phyloP scores from a whole-genome alignment of 2,888 invertebrate species.

The Epinotia demarniana region DNA sequence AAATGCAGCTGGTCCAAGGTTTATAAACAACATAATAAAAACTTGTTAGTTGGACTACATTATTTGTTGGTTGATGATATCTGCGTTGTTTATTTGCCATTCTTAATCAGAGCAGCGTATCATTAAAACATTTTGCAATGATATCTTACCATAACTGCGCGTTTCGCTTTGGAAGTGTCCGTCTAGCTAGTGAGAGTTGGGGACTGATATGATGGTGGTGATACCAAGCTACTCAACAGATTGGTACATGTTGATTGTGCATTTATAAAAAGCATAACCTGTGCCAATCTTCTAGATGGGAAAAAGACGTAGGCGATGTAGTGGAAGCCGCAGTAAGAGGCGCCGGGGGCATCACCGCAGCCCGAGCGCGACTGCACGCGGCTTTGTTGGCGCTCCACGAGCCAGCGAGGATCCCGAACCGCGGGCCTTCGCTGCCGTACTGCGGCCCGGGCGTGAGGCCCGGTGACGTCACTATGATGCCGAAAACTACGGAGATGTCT shows the following conservation, averaged over 20 bases:
- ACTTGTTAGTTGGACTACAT: too few species aligned
- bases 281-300: conserved; percentile 62
- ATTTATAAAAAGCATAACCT: not conserved
- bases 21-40: too few species aligned
- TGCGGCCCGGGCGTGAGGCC: conserved; percentile 84
- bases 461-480: conserved; percentile 82
- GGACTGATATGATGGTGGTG: too few species aligned
- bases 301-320: conserved; percentile 83
- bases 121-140: too few species aligned
- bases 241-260: not conserved
- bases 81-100: too few species aligned
- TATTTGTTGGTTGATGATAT: too few species aligned
- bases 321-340: conserved; percentile 84
- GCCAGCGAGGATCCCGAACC: conserved; percentile 67
- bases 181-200: too few species aligned
- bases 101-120: too few species aligned
- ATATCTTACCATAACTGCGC: too few species aligned
- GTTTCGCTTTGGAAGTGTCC: too few species aligned
- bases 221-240: too few species aligned
- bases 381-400: conserved; percentile 74
- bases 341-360: conserved; percentile 74
- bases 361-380: conserved; percentile 75
- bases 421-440: conserved; percentile 84
- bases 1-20: too few species aligned
- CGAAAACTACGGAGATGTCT: conserved; percentile 81